Base-by-base conservation (phyloP, 2,797 vertebrate genomes). In the Etheostoma nigrum region DNA sequence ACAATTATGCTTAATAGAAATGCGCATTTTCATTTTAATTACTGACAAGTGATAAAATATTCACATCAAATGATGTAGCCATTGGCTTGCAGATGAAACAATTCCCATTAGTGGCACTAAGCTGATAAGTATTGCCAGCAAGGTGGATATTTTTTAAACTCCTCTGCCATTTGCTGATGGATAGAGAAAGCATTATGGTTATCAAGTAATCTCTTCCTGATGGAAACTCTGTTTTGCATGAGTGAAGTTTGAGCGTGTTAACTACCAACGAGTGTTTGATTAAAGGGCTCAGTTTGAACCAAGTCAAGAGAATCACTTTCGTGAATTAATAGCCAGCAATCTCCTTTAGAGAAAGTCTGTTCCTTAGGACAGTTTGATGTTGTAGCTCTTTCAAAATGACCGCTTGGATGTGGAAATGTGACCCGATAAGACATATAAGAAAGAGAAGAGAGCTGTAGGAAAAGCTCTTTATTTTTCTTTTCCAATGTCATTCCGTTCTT, bases 41-140 rank as follows among this genome's bases (percentile, higher is more conserved):
- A 91, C 68, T 66, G 79, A 70, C 83, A 72, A 86, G 74, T 84
- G 72, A 82, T 87, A 76, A 90, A 90, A 88, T 78, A 86, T 83
- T 87, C 84, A 85, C 84, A 90, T 90, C 75, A 90, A 91, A 82
- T 83, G 86, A 90, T 77, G 80, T 84, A 88, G 76, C 81, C 81
- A 52, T 92, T 82, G 54, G 74, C 57, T 53, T 69, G 78, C 74
- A 74, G 84, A 93, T 87, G 76, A 93, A 93, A 92, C 90, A 90
- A 91, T 93, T 90, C 74, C 88, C 91, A 93, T 94, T 93, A 94
- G 86, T 36, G 78, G 66, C 70, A 53, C 78, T 91, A 92, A 93
- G 91, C 91, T 87, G 90, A 91, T 90, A 86, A 90, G 83, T 86
- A 81, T 83, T 65, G 48, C 71, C 67, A 25, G 71, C 52, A 76